phyloP scores from a whole-genome alignment of 2,888 invertebrate genomes.

The Spisula subtruncata region DNA sequence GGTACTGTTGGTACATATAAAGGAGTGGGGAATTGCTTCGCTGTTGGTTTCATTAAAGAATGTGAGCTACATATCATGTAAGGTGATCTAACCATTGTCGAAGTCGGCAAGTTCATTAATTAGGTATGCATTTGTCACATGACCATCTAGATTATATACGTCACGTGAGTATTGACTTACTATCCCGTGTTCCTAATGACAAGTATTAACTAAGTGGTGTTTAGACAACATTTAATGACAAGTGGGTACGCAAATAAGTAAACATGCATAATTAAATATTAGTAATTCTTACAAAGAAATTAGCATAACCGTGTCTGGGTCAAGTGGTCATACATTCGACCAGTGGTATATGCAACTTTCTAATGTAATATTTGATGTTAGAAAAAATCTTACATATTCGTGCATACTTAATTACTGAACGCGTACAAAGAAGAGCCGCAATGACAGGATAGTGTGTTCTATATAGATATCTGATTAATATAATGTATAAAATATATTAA shows the following conservation, averaged over 20 bases:
- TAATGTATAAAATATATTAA: no score
- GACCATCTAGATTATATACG: not conserved
- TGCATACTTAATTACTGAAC: no score
- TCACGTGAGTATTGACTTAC: not conserved
- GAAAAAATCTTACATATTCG: no score
- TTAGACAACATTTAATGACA: not conserved
- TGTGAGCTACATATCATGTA: not conserved
- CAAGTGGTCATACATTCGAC: not conserved
- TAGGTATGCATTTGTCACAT: not conserved
- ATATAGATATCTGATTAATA: no score
- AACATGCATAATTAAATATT: not conserved
- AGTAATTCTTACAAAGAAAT: not conserved
- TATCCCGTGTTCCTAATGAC: not conserved
- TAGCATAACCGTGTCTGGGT: not conserved
- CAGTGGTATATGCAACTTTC: no score
- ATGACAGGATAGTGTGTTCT: no score
- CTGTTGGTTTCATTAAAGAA: conserved; percentile 3
- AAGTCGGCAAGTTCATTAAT: not conserved
- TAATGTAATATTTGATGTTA: no score
- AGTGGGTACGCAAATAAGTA: not conserved
- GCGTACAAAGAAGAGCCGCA: no score
- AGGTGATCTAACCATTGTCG: not conserved
- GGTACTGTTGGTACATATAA: not conserved
- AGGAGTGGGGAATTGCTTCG: not conserved
- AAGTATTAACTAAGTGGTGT: not conserved